A percentile compares a stretch with the other conserved stretches of the same genome.
These are phyloP conservation scores for Helicoverpa assulta DNA, from an alignment of 2,888 invertebrate species.

Conservation along the genomic window DNA sequence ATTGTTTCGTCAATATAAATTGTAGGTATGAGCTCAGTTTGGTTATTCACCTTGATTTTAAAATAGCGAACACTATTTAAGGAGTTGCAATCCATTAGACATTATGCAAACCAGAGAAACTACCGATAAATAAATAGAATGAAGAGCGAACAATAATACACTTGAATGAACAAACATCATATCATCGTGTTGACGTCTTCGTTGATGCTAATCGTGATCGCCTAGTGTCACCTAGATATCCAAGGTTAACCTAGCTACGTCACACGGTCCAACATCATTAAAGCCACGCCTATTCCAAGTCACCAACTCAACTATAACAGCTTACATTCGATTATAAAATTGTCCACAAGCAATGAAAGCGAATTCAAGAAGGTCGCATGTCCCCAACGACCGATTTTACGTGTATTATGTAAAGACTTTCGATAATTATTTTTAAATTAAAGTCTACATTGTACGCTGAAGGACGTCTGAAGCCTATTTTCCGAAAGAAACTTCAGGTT, in stretches of 20 bases:
- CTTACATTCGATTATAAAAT: conserved; percentile 78
- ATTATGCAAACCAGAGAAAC: neutral
- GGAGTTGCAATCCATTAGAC: neutral
- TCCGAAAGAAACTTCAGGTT: conserved; percentile 49
- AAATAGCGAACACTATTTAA: neutral
- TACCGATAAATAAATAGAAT: neutral
- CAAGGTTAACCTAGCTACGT: conserved; percentile 71
- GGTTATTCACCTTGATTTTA: too few species aligned
- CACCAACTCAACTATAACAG: conserved; percentile 59
- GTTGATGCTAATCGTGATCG: conserved; percentile 40
- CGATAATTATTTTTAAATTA: conserved; percentile 49
- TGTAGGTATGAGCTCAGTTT: too few species aligned
- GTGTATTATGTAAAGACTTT: conserved; percentile 51
- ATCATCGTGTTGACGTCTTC: conserved; percentile 47
- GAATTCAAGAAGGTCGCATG: conserved; percentile 64
- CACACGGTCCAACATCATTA: conserved; percentile 59
- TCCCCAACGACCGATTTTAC: conserved; percentile 54
- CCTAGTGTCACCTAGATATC: conserved; percentile 75
- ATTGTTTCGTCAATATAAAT: too few species aligned
- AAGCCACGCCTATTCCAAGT: conserved; percentile 73
- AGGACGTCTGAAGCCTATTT: conserved; percentile 56
- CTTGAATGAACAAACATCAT: conserved; percentile 38
- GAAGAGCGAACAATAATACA: conserved; percentile 7
- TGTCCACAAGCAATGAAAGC: conserved; percentile 70
- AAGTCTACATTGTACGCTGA: conserved; percentile 45